Evolutionary conservation across 92 coral and sea anemone species (phyloP), one percentile per base, ranked within the genome.

Genomic region (Epizoanthus illoricatus): DNA sequence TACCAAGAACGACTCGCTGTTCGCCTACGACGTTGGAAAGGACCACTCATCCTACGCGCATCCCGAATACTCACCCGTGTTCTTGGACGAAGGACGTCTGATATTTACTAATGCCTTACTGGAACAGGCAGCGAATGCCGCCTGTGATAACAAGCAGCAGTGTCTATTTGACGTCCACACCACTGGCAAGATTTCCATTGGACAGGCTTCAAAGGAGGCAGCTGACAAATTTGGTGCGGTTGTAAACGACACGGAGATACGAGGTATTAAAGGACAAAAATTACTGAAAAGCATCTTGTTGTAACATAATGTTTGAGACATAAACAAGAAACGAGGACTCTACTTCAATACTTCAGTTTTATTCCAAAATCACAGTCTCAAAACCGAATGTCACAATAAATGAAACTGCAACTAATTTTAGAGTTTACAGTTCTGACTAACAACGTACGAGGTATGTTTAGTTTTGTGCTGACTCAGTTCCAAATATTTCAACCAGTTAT

Each of bases 161-260:
- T 94, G 98, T 64, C 72, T 94, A 81, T 91, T 91, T 61, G 98
- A 94, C 47, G 78, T 91, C 69, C 80, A 69, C 55, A 89, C 94
- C 0, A 94, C 95, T 70, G 92, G 92, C 16, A 86, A 94, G 39
- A 70, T 87, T 64, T 81, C 81, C 13, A 84, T 94, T 49, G 98
- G 97, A 39, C 72, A 76, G 21, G 90, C 90, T 16, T 85, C 94
- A 21, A 86, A 75, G 55, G 75, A 89, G 15, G 83, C 89, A 10
- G 84, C 86, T 41, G 75, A 63, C 11, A 80, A 64, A 55, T 85
- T 90, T 55, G 80, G 55, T 6, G 89, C 85, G 5, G 87, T 89
- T 4, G 76, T 82, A 39, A 91, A 91, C 45, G 90, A 76, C 49
- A 91, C 92, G n/a, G 90, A 69, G 60, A 83, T 81, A 79, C 76